phyloP scores from a whole-genome alignment of 2,888 invertebrate species.

The Athetis lepigone region DNA sequence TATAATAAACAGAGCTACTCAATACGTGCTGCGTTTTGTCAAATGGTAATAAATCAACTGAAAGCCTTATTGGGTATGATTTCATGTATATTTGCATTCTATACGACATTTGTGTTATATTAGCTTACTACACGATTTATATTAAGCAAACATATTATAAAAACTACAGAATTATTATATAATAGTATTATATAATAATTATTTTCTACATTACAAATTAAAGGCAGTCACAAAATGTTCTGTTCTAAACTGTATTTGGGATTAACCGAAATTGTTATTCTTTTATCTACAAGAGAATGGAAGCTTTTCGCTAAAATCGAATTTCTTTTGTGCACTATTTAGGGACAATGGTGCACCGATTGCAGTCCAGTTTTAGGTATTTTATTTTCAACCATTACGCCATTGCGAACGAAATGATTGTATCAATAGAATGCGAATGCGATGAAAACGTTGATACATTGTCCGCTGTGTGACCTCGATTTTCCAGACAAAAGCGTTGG shows the following conservation, averaged over 20 bases:
- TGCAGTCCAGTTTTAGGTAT: constrained; percentile 81
- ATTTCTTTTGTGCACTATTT: constrained; percentile 82
- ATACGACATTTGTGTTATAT: too few relatives aligned
- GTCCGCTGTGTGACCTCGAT: constrained; percentile 55
- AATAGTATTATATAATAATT: neutral
- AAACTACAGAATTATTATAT: too few relatives aligned
- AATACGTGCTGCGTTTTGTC: neutral
- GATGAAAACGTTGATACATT: constrained; percentile 68
- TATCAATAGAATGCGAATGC: constrained; percentile 78
- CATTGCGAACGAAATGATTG: constrained; percentile 81
- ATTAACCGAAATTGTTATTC: constrained; percentile 65
- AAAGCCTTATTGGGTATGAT: too few relatives aligned
- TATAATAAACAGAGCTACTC: constrained; percentile 20
- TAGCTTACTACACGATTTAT: too few relatives aligned
- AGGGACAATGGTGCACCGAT: constrained; percentile 86
- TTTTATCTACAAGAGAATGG: constrained; percentile 69
- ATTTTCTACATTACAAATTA: neutral
- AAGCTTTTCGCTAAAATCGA: constrained; percentile 76
- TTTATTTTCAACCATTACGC: constrained; percentile 85
- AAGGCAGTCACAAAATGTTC: constrained; percentile 12
- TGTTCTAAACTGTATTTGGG: constrained; percentile 38
- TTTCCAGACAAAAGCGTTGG: constrained; percentile 50
- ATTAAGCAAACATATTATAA: too few relatives aligned
- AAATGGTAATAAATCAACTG: too few relatives aligned
- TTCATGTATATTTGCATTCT: too few relatives aligned